Conservation (phyloP, 2,888 invertebrate genomes). For the Prostheceraeus crozeri region DNA sequence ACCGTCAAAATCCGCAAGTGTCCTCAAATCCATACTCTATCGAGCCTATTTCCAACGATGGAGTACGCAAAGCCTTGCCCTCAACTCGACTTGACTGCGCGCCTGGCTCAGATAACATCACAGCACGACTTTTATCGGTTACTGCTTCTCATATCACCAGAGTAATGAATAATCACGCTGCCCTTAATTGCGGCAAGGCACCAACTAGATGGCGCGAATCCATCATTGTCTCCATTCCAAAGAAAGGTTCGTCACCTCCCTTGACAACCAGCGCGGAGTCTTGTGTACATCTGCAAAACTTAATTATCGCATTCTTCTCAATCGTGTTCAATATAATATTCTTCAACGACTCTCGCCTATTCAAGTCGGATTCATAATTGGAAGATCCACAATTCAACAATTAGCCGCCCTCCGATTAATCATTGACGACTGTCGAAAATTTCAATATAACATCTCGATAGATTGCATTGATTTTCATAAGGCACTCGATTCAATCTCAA, state of each 20-base stretch:
- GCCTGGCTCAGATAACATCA: constrained; percentile 9
- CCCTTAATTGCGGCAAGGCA: constrained; percentile 7
- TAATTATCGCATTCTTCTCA: background rate
- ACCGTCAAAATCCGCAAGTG: too few relatives aligned
- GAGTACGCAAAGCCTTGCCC: too few relatives aligned
- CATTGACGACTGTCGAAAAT: constrained; percentile 31
- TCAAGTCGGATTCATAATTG: constrained; percentile 21
- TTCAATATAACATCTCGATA: constrained; percentile 14
- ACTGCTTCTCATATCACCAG: background rate
- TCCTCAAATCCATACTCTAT: too few relatives aligned
- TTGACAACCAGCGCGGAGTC: constrained; percentile 14
- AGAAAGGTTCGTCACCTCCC: constrained; percentile 4
- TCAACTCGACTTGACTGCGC: constrained; percentile 25
- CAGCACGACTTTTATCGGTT: background rate
- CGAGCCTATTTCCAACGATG: too few relatives aligned
- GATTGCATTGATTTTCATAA: constrained; percentile 28
- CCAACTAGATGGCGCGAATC: constrained; percentile 22
- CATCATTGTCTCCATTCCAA: constrained; percentile 12
- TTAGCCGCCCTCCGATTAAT: constrained; percentile 25
- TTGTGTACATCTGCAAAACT: constrained; percentile 21
- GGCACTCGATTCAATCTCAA: constrained; percentile 31
- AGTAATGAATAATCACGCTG: constrained; percentile 21
- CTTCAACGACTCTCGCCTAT: constrained; percentile 9
- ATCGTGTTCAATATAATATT: background rate
- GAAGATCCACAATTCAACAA: constrained; percentile 30